These are phyloP conservation scores for Falcunculus frontatus DNA, from an alignment of 2,113 vertebrate genomes.

Conservation along the genomic window DNA sequence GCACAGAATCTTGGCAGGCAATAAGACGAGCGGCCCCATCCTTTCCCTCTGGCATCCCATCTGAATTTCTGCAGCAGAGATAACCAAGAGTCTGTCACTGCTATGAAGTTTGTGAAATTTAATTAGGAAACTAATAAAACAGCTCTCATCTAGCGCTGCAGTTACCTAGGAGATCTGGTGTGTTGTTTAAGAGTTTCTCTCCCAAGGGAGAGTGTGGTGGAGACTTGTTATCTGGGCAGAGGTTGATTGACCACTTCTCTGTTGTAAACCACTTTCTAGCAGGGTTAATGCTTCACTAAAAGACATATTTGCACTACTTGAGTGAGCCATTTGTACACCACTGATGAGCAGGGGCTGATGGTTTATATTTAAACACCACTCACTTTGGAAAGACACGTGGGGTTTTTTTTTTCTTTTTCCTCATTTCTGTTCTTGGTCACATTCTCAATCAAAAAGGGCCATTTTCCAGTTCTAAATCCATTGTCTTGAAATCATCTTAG, in stretches of 20 bases:
- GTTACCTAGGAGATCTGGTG: constrained; percentile 1
- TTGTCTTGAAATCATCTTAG: neutral
- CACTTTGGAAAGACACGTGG: neutral
- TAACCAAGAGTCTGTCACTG: constrained; percentile 40
- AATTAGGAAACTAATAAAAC: constrained; percentile 56
- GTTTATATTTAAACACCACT: neutral
- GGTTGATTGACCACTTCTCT: neutral
- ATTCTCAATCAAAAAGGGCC: neutral
- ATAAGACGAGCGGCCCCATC: constrained; percentile 64
- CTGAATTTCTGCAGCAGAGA: constrained; percentile 33
- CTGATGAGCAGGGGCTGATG: neutral
- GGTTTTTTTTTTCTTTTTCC: neutral
- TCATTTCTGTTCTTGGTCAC: neutral
- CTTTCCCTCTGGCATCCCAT: constrained; percentile 61
- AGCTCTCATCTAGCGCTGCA: neutral
- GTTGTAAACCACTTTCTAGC: neutral
- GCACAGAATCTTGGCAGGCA: constrained; percentile 68
- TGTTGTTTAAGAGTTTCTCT: neutral
- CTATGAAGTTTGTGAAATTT: constrained; percentile 35
- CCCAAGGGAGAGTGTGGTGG: neutral
- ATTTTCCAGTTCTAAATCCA: neutral
- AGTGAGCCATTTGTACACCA: neutral
- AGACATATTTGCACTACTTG: neutral
- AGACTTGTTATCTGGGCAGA: neutral
- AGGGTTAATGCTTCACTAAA: neutral